A percentile compares a stretch with the other conserved stretches of the same genome.
These are phyloP conservation scores for Rafetus swinhoei DNA, from an alignment of 2,113 vertebrate species.

Conservation along the genomic window DNA sequence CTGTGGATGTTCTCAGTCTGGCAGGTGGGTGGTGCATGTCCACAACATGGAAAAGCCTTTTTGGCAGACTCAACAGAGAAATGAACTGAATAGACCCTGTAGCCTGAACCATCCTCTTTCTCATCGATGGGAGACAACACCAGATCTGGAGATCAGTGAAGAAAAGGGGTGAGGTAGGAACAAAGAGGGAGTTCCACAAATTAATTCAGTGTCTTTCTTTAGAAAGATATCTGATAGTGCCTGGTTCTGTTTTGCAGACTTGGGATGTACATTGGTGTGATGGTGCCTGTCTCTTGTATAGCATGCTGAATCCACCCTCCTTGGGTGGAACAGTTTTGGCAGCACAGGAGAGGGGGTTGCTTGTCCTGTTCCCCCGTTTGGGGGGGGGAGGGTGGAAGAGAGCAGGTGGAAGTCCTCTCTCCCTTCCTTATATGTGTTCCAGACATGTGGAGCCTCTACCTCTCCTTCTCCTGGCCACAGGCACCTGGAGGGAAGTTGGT, in stretches of 20 bases:
- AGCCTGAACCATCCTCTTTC: neutral
- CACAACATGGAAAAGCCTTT: neutral
- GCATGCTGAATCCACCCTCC: neutral
- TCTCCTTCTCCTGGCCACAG: neutral
- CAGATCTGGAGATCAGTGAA: neutral
- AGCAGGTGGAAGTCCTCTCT: neutral
- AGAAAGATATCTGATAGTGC: neutral
- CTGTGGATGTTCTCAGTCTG: neutral
- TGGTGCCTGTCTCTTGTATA: neutral
- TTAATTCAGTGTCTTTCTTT: neutral
- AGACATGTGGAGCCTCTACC: neutral
- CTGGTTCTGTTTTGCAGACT: neutral
- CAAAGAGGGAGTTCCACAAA: neutral
- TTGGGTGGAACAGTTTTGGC: neutral
- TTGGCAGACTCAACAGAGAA: rapidly evolving
- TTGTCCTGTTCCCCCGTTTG: neutral
- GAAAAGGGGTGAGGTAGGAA: neutral
- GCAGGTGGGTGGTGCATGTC: neutral
- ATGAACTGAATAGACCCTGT: rapidly evolving
- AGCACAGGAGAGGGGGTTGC: neutral
- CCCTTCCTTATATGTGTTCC: neutral
- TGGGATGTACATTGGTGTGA: neutral
- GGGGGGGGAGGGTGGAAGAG: neutral
- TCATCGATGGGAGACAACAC: neutral
- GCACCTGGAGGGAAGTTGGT: neutral